Conservation (phyloP, 1,140 invertebrate species). For the Hylaeus volcanicus region DNA sequence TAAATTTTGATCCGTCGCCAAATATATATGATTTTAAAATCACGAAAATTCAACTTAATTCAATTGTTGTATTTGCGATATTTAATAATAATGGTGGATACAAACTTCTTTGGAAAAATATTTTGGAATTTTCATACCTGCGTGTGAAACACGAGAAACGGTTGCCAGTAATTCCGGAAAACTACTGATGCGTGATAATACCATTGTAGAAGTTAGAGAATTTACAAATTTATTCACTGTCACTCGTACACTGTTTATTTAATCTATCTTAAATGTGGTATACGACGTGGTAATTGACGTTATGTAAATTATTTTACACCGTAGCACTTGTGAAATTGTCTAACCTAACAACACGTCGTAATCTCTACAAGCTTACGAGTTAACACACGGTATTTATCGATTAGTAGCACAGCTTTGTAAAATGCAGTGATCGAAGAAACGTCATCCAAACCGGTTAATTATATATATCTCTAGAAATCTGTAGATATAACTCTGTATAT, state of each 20-base stretch:
- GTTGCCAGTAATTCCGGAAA: slow-evolving; percentile 9
- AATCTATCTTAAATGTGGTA: neutral
- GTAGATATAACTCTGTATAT: neutral
- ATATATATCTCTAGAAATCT: neutral
- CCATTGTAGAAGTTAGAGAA: slow-evolving; percentile 28
- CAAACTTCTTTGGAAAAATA: neutral
- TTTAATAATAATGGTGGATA: neutral
- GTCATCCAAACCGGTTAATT: slow-evolving; percentile 26
- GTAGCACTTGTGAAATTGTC: neutral
- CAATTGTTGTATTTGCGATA: neutral
- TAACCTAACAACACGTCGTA: slow-evolving; percentile 13
- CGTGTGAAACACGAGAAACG: slow-evolving; percentile 26
- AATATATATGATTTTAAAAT: neutral
- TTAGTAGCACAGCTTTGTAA: neutral
- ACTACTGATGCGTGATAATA: slow-evolving; percentile 43
- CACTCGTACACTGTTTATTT: neutral
- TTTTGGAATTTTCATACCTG: slow-evolving; percentile 47
- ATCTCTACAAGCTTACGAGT: neutral
- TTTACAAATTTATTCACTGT: neutral
- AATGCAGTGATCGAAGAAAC: neutral
- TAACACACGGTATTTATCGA: neutral
- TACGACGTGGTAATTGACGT: neutral
- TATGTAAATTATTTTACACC: neutral
- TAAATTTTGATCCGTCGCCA: neutral
- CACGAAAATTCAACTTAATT: neutral